Evolutionary conservation across 2,113 vertebrate genomes (phyloP), one percentile per base, ranked within the genome.

Genomic region (Cichladusa arquata): DNA sequence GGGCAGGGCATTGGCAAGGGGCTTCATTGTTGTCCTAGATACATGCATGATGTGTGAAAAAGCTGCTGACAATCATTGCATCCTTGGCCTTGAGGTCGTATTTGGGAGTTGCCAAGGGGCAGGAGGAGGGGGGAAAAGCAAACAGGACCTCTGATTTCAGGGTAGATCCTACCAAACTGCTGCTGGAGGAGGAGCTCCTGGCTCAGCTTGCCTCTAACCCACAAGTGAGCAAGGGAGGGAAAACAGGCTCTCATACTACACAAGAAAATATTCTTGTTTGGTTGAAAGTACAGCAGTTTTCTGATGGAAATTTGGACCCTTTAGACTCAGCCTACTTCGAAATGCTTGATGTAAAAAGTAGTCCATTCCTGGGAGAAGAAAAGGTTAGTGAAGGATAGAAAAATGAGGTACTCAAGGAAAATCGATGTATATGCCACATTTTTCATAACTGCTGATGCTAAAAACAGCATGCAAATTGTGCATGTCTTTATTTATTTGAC

Each of bases 361-460:
- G 29, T 44, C 74, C 36, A 19, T 83, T 88, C 53, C n/a, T 67
- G 40, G 44, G 57, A 58, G 62, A 77, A 54, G 12, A 60, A 60
- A 93, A 92, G 67, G 82, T 90, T 80, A 88, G 81, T 44, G 56
- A 95, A 90, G 73, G 85, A 88, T 84, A 88, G 66, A 80, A 88
- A 90, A 88, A 80, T 56, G 24, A 90, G 38, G 38, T 80, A 40
- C 82, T 77, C 71, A 70, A 88, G 72, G 78, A 86, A 90, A 86
- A 78, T 64, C 48, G 74, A 14, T 22, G 42, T 81, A 66, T 0
- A 0, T 90, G 81, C 51, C 76, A 83, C 40, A 17, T 57, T 90
- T 74, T 90, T 90, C 71, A n/a, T 86, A 90, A 92, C 56, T 93
- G 90, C 81, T 92, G 93, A 74, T 90, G 82, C 85, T 93, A 93